A percentile compares a stretch with the other conserved stretches of the same genome.
Evolutionary conservation across 2,888 invertebrate genomes (phyloP).

Genomic region (Chirona hameri): DNA sequence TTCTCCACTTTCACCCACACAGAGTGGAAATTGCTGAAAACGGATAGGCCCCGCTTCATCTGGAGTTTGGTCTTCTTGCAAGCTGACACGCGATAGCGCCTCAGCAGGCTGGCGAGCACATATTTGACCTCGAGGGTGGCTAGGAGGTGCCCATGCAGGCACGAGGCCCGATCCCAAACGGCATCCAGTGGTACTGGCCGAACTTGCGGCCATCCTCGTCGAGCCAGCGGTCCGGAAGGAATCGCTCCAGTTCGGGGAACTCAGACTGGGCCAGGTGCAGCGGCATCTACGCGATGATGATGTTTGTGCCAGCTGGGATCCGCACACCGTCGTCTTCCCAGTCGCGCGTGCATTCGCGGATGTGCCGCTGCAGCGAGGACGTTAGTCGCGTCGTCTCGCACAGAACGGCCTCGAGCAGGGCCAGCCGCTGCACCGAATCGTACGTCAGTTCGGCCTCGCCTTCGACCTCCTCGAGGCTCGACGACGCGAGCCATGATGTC

Average conservation of each 20-base stretch:
- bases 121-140: not conserved
- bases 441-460: not conserved
- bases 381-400: not conserved
- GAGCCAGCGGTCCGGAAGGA: conserved; percentile 7
- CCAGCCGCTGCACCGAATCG: not conserved
- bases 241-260: not conserved
- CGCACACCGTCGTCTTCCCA: not conserved
- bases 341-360: not conserved
- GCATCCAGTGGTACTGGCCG: not conserved
- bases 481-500: not conserved
- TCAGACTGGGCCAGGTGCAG: not conserved
- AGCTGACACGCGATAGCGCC: not conserved
- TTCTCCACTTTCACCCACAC: no score
- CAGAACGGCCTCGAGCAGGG: not conserved
- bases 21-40: no score
- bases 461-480: not conserved
- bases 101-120: not conserved
- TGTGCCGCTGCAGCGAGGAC: not conserved
- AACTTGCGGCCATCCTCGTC: not conserved
- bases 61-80: not conserved
- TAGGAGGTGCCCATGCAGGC: not conserved
- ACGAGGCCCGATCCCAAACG: not conserved
- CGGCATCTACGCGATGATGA: not conserved
- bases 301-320: not conserved
- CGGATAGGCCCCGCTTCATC: no score